Evolutionary conservation across 1,140 invertebrate species (phyloP), one percentile per base, ranked within the genome.

Genomic region (Temnothorax nylanderi): DNA sequence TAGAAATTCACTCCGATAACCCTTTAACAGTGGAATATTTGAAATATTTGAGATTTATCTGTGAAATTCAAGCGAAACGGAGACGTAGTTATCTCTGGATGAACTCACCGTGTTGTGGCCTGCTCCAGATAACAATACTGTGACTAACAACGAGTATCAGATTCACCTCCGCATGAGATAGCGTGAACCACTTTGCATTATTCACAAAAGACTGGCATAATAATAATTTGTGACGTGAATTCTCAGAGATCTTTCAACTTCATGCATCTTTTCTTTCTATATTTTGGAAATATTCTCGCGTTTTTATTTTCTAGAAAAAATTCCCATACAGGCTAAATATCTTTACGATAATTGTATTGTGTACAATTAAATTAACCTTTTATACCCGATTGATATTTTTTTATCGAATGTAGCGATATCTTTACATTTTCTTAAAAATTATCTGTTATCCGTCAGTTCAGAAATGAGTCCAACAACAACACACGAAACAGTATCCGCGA

Each of bases 111-210:
- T 13, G 62, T 34, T 77, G 37, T 62, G 47, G 16, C 2, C 3
- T 41, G 16, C 26, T 78, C 13, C 26, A 78, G 56, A 77, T 77
- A 62, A 62, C 21, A 62, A 47, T 60, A 75, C 11, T n/a, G 2
- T 76, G n/a, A 76, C 10, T 47, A 18, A 64, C 26, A 49, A 47
- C 6, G 34, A 0, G 34, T 49, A 49, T 78, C 58, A 37, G 21
- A 44, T 64, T 64, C 13, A 44, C 47, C 56, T 32, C 16, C 13
- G 7, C 16, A 34, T 26, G 21, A 62, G 16, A 64, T n/a, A 62
- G 6, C 26, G 11, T 13, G 41, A 60, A 58, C 5, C 13, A 26
- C 21, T 47, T 78, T n/a, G 8, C 3, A 32, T 41, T 49, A 47
- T 8, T 78, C 16, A 34, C 32, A 34, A 47, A 64, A 32, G n/a